phyloP scores from a whole-genome alignment of 1,140 invertebrate species.

The Paracyclopina nana region DNA sequence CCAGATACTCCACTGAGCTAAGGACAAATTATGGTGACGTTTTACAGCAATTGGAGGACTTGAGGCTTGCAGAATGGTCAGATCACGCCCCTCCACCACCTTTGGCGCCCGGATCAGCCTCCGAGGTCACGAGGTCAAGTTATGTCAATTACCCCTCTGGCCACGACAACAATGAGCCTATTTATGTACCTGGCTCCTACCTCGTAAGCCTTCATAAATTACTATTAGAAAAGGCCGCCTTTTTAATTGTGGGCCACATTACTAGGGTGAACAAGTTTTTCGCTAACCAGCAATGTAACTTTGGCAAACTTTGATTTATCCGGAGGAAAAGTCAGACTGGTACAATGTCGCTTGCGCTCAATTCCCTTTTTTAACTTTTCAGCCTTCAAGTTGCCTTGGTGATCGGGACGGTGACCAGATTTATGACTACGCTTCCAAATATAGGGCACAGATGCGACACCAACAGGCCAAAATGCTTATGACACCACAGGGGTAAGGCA shows the following conservation, averaged over 20 bases:
- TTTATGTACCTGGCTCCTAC: too few relatives aligned
- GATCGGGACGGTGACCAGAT: slow-evolving; percentile 61
- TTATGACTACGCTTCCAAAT: slow-evolving; percentile 44
- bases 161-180: too few relatives aligned
- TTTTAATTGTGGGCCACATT: too few relatives aligned
- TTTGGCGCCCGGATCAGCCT: too few relatives aligned
- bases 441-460: neutral
- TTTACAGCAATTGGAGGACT: neutral
- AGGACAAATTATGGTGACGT: neutral
- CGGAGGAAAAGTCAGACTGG: neutral
- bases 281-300: too few relatives aligned
- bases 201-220: too few relatives aligned
- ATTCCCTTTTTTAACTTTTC: slow-evolving; percentile 23
- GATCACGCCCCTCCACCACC: neutral
- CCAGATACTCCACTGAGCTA: neutral
- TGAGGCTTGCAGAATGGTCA: neutral
- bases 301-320: neutral
- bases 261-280: too few relatives aligned
- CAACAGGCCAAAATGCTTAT: neutral
- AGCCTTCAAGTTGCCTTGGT: slow-evolving; percentile 73
- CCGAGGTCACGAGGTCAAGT: too few relatives aligned
- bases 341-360: neutral
- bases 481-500: neutral
- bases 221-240: too few relatives aligned
- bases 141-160: too few relatives aligned